phyloP scores from a whole-genome alignment of 2,113 vertebrate genomes.

The Pomatostomus ruficeps region DNA sequence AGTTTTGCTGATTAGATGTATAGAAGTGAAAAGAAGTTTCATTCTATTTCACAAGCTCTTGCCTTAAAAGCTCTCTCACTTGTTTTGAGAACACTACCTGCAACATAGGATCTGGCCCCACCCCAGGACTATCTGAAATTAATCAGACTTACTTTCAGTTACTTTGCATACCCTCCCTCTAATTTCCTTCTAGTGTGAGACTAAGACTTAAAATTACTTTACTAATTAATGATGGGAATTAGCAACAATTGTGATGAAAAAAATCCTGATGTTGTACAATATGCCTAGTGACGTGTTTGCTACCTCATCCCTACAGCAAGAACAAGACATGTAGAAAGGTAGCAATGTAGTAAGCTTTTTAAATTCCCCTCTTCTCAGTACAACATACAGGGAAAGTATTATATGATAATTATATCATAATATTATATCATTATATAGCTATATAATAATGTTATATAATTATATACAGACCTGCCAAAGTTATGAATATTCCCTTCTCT shows the following conservation, averaged over 20 bases:
- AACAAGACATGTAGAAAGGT: neutral
- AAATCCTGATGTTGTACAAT: accelerated
- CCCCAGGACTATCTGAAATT: neutral
- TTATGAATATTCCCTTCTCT: neutral
- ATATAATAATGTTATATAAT: neutral
- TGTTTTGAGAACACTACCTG: neutral
- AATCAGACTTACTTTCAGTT: neutral
- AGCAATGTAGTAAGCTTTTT: neutral
- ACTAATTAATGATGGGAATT: neutral
- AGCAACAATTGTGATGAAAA: neutral
- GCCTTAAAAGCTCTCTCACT: neutral
- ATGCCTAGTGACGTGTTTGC: neutral
- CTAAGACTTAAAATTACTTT: neutral
- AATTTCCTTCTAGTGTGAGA: neutral
- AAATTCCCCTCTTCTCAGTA: neutral
- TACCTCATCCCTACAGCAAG: neutral
- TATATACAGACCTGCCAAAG: neutral
- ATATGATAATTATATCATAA: neutral
- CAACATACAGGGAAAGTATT: neutral
- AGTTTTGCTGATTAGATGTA: neutral
- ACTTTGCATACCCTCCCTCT: neutral
- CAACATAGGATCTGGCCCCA: neutral
- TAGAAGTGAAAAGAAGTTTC: neutral
- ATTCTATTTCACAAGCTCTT: neutral
- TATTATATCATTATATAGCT: neutral